Conservation (phyloP, 2,797 vertebrate genomes). For the Ispidina picta region DNA sequence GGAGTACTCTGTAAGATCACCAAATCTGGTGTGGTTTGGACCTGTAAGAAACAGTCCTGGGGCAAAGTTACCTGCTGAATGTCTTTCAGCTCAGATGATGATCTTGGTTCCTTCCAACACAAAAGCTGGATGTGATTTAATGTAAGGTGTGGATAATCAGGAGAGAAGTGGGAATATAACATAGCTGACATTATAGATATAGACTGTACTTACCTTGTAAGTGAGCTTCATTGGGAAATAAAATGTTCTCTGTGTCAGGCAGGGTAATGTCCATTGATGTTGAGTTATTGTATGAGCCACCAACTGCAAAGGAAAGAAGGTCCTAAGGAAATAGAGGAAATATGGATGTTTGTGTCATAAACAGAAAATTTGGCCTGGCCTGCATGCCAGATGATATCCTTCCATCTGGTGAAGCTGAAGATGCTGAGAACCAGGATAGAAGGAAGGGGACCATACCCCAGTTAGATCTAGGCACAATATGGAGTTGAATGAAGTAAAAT, state of each 20-base stretch:
- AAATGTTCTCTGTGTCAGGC: not conserved
- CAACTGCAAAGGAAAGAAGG: not conserved
- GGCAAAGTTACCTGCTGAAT: not conserved
- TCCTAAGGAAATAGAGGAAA: not conserved
- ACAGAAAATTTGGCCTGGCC: conserved; percentile 13
- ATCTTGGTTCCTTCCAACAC: not conserved
- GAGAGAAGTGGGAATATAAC: not conserved
- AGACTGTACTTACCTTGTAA: not conserved
- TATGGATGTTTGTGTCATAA: not conserved
- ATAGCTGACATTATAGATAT: not conserved
- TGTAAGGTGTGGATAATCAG: not conserved
- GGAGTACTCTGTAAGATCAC: not conserved
- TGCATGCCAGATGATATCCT: conserved; percentile 51
- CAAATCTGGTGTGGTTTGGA: not conserved
- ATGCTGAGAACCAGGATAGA: not conserved
- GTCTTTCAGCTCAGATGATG: not conserved
- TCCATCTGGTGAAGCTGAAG: conserved; percentile 40
- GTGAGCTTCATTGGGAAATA: not conserved
- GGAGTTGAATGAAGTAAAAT: conserved; percentile 10
- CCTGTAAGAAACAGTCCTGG: not conserved
- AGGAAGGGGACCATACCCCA: not conserved
- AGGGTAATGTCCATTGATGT: fast-evolving
- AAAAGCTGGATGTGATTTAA: not conserved
- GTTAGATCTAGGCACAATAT: not conserved
- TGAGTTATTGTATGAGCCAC: not conserved